Percentiles rank a stretch among this genome's conserved stretches.
These are phyloP conservation scores for Microplitis deprimator DNA, from an alignment of 2,888 invertebrate species.

Conservation along the genomic window DNA sequence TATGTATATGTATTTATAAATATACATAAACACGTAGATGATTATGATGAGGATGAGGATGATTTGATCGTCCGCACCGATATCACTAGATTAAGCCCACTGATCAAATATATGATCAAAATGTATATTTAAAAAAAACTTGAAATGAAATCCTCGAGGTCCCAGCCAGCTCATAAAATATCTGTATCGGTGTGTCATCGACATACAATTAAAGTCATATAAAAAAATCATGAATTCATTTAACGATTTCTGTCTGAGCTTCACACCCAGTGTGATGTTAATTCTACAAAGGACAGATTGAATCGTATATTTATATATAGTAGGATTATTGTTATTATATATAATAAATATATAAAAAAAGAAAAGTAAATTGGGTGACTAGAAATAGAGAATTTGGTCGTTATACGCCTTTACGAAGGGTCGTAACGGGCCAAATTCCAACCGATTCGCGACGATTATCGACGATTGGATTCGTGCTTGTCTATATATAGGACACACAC, in stretches of 20 bases:
- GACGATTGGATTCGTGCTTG: constrained; percentile 47
- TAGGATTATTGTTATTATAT: no score
- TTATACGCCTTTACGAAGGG: constrained; percentile 51
- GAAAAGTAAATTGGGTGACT: constrained; percentile 29
- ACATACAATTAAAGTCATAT: constrained; percentile 4
- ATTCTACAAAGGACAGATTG: constrained; percentile 38
- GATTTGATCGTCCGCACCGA: neutral
- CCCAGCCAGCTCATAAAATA: neutral
- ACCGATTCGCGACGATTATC: constrained; percentile 53
- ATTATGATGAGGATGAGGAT: neutral
- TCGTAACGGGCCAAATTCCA: constrained; percentile 46
- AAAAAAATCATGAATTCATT: constrained; percentile 34
- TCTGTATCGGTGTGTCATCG: constrained; percentile 17
- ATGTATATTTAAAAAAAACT: neutral
- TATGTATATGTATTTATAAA: neutral
- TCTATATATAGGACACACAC: constrained; percentile 36
- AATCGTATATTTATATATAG: constrained; percentile 25
- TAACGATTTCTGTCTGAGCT: constrained; percentile 38
- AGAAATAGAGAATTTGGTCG: constrained; percentile 46
- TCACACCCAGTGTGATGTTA: constrained; percentile 39
- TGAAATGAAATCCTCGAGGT: neutral
- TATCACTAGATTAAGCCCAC: neutral
- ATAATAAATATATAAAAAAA: constrained; percentile 12
- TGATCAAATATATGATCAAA: neutral
- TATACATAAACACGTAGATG: neutral